Evolutionary conservation across 37 sponge, comb jelly and placozoan genomes (phyloP), one percentile per base, ranked within the genome.

Genomic region (Oscarella lobularis): DNA sequence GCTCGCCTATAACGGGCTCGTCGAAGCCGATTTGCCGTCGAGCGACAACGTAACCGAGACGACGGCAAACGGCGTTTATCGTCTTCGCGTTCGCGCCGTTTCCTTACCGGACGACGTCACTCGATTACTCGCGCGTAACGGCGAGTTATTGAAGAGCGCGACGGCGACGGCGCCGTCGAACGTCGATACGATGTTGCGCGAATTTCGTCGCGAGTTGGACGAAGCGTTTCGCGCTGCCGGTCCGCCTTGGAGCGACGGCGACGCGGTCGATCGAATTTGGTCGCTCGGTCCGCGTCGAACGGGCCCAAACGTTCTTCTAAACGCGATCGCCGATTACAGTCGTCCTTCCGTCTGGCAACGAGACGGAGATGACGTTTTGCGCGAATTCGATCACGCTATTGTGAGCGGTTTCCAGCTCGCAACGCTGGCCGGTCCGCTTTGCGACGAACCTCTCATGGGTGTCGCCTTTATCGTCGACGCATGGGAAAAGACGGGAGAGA

Each of bases 371-470:
- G 3, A 29, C 14, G n/a, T 35, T 3, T 41, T 85, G 54, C 14
- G 87, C 41, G 85, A 86, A 35, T 86, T 73, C 67, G 92, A 93
- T 66, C 77, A 73, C 66, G 87, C 88, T 48, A 83, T 98, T 38
- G 76, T 98, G 33, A 81, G 77, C 67, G 99, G 99, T 2, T 96
- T 96, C 41, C 93, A 96, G 75, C 81, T 96, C 75, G 93, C 98
- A 14, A 77, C 88, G 35, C 79, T 84, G n/a, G 75, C 89, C 37
- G 99, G 99, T 29, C 99, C 99, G 2, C 87, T 98, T 34, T 98
- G 99, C 83, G 91, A 98, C 72, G 99, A 98, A 73, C 99, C 99
- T 0, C 66, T 93, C 78, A 71, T 74, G 0, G 99, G 94, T n/a
- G 88, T 93, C 37, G 83, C 88, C 54, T 82, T 93, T 66, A 70